Evolutionary conservation across 2,888 invertebrate species (phyloP), one percentile per base, ranked within the genome.

Genomic region (Subacronicta megacephala): DNA sequence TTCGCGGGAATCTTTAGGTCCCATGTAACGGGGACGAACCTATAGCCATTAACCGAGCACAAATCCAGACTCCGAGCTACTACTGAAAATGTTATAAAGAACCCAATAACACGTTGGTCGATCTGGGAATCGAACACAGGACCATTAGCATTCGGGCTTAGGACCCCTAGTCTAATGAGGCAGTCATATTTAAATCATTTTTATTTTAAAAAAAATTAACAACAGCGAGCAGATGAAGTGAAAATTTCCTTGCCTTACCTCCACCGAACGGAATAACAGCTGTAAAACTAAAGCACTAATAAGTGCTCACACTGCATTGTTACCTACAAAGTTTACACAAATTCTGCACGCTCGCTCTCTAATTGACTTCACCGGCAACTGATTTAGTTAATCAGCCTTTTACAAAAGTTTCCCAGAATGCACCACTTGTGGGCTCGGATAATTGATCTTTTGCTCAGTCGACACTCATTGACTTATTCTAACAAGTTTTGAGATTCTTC

Each of bases 381-480:
- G 53, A 65, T 69, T 73, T 58, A 63, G 53, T 66, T 72, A 75
- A 72, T 72, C 57, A 64, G 52, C 43, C 59, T 75, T 75, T 76
- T 69, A 60, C 52, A 41, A 51, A 75, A 62, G 59, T 67, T 67
- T 59, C 66, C 40, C 61, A 65, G 66, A 52, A 52, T 59, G 66
- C 68, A 50, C 49, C 47, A 50, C 45, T 64, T 59, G 53, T 47
- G 52, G 60, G 44, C 47, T 13, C 2, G 16, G 42, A 29, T 67
- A 67, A 67, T 65, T 71, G 53, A 43, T 50, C 49, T 26, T 71
- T 53, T 16, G 37, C 50, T 17, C 38, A 17, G 37, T 47, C 44
- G 52, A 59, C 72, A 59, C 67, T 71, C 61, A 47, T 72, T 50
- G 66, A 71, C 60, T 67, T 57, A 38, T 52, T 41, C 44, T 37